Evolutionary conservation across 2,113 vertebrate genomes (phyloP).

Genomic region (Xenus cinereus): DNA sequence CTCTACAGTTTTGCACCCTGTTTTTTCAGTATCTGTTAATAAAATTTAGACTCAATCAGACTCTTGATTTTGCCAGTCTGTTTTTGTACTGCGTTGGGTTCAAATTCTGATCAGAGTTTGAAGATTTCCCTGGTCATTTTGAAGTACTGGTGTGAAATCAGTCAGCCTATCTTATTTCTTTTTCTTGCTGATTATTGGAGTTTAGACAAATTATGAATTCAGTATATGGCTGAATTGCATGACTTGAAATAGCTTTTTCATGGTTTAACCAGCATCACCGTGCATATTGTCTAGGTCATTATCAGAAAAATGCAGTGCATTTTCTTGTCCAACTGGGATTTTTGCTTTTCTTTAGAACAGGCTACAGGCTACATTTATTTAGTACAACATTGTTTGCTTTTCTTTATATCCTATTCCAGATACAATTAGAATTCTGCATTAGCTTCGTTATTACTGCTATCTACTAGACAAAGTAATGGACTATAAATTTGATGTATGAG

Average conservation of each 20-base stretch:
- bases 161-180: not conserved
- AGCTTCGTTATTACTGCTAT: not conserved
- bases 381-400: not conserved
- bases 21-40: not conserved
- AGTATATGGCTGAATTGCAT: not conserved
- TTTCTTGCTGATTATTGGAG: not conserved
- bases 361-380: not conserved
- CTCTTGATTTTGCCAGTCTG: not conserved
- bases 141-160: not conserved
- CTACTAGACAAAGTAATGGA: not conserved
- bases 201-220: not conserved
- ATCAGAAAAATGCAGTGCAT: not conserved
- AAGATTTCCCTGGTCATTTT: not conserved
- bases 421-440: slow-evolving; percentile 1
- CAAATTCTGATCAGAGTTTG: not conserved
- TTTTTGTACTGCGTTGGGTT: not conserved
- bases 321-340: not conserved
- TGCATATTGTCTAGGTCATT: not conserved
- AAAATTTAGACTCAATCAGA: not conserved
- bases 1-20: not conserved
- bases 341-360: not conserved
- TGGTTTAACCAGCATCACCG: not conserved
- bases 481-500: not conserved
- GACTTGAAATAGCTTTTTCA: not conserved
- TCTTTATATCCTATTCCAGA: not conserved